Evolutionary conservation across 2,797 vertebrate species (phyloP).

Genomic region (Cyclopterus lumpus): DNA sequence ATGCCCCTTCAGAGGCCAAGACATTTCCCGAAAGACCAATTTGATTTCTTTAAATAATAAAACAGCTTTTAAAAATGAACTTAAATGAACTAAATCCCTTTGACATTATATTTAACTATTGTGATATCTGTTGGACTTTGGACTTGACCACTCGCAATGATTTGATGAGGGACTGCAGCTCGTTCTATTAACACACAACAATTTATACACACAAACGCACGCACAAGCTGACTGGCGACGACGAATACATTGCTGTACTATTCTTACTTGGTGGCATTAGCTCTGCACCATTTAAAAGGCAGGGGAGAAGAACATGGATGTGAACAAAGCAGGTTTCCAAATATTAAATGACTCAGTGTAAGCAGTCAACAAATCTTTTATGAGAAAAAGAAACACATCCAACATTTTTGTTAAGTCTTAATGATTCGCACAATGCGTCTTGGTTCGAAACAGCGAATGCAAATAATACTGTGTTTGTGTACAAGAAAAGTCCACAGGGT

Average conservation of each 20-base stretch:
- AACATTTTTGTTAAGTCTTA: neutral
- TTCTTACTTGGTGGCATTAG: neutral
- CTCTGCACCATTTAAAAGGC: neutral
- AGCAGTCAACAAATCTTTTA: neutral
- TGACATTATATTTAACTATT: neutral
- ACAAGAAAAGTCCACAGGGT: conserved; percentile 17
- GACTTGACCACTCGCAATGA: neutral
- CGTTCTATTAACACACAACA: neutral
- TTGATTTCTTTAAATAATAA: neutral
- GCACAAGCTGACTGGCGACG: neutral
- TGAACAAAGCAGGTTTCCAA: neutral
- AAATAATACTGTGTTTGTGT: conserved; percentile 21
- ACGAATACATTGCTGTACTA: neutral
- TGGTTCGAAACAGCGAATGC: neutral
- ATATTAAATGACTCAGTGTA: neutral
- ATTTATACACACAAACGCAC: neutral
- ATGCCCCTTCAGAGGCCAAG: too few relatives aligned
- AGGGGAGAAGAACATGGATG: neutral
- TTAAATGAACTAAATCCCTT: neutral
- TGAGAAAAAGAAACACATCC: neutral
- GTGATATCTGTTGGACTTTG: neutral
- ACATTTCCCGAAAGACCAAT: neutral
- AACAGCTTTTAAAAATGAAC: neutral
- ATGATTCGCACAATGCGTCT: neutral
- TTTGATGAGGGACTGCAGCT: neutral